Base-by-base conservation (phyloP, 2,888 invertebrate species). In the Cheilosia scutellata region DNA sequence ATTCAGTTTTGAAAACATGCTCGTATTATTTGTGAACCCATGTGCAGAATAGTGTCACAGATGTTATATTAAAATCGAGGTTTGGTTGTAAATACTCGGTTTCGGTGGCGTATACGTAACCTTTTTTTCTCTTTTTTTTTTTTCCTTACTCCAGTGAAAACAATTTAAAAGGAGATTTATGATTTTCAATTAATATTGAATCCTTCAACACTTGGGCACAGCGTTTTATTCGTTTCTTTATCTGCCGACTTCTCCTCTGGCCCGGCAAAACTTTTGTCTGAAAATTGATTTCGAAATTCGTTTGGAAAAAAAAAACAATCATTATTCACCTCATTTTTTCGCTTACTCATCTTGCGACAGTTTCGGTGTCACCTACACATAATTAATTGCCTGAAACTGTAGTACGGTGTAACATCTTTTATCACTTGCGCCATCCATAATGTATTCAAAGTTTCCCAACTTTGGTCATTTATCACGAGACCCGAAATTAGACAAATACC, bases 381-480 rank as follows among this genome's bases (percentile, higher is more conserved):
- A 82, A 82, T 82, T 82, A 82, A 82, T 82, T 76, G 70, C 70
- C 62, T 44, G 49, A 42, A 75, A 80, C 53, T 47, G 37, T 47
- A 55, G 29, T 57, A 49, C 40, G 57, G 40, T 49, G 60, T 37
- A 57, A 55, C 60, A 47, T 37, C 40, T 58, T 74, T 78, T 78
- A 74, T 68, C 66, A 66, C 68, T 66, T 53, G 0, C 49, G 6
- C 20, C 16, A 42, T 42, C 47, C 72, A 16, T 29, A 49, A 9
- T n/a, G 31, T 25, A 27, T 58, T 44, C 55, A 65, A 76, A 51
- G 44, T 51, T 57, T n/a, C 47, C 40, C 55, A 31, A 72, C 47
- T 62, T n/a, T 33, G 55, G 66, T 70, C 68, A 79, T 83, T 79
- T 83, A 83, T 83, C 79, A 83, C 63, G 63, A 70, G 68, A 74